Evolutionary conservation across 2,113 vertebrate genomes (phyloP).

Genomic region (Oryzias celebensis): DNA sequence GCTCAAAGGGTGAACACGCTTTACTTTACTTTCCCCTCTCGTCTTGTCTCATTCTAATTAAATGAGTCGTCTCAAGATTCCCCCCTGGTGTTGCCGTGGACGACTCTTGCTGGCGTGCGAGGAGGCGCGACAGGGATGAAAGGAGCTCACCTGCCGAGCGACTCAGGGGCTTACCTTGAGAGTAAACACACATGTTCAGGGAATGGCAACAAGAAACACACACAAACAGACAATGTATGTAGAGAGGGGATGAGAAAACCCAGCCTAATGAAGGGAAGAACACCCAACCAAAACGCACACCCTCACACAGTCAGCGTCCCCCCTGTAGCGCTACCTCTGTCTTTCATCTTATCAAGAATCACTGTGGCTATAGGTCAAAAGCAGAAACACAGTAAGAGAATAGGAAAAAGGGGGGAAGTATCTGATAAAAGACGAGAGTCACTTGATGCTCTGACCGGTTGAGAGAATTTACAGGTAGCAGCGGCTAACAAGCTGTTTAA

Average conservation of each 20-base stretch:
- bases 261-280: slow-evolving; percentile 64
- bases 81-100: slow-evolving; percentile 56
- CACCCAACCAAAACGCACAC: slow-evolving; percentile 35
- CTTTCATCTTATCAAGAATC: slow-evolving; percentile 53
- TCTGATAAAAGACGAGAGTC: slow-evolving; percentile 42
- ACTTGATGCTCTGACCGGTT: slow-evolving; percentile 61
- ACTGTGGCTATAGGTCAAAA: slow-evolving; percentile 14
- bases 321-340: slow-evolving; percentile 10
- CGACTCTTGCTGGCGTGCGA: slow-evolving; percentile 33
- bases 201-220: slow-evolving; percentile 12
- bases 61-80: slow-evolving; percentile 64
- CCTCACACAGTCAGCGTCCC: background rate
- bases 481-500: slow-evolving; percentile 59
- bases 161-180: slow-evolving; percentile 65
- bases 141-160: slow-evolving; percentile 76
- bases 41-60: slow-evolving; percentile 71
- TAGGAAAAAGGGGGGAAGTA: slow-evolving; percentile 9
- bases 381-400: slow-evolving; percentile 14
- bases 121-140: slow-evolving; percentile 67
- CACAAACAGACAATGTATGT: slow-evolving; percentile 17
- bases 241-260: slow-evolving; percentile 44
- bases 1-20: slow-evolving; percentile 53
- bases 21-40: slow-evolving; percentile 50
- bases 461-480: slow-evolving; percentile 37
- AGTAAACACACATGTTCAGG: slow-evolving; percentile 34